Evolutionary conservation across 2,797 vertebrate genomes (phyloP).

Genomic region (Hydrolagus colliei): DNA sequence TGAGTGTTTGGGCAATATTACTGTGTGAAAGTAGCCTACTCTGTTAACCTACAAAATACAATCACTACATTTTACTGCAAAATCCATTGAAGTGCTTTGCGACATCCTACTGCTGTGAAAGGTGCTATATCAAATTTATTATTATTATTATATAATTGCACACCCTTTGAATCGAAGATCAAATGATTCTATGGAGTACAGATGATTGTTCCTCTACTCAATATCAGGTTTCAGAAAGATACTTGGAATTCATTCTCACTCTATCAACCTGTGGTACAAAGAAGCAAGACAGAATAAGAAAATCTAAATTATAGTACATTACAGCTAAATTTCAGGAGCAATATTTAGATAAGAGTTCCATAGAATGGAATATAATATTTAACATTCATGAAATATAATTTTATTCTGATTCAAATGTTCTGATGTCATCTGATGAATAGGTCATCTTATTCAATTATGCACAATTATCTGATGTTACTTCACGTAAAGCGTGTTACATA

Average conservation of each 20-base stretch:
- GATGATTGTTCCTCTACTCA: background rate
- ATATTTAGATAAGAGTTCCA: background rate
- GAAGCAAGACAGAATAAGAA: background rate
- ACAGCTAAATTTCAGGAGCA: background rate
- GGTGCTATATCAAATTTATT: too few relatives aligned
- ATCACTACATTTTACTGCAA: too few relatives aligned
- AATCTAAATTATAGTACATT: background rate
- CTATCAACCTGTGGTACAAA: background rate
- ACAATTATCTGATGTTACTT: background rate
- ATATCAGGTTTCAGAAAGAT: too few relatives aligned
- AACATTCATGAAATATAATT: background rate
- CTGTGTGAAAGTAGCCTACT: too few relatives aligned
- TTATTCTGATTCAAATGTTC: background rate
- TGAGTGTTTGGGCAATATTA: too few relatives aligned
- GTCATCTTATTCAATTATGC: background rate
- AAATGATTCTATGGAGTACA: background rate
- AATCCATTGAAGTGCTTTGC: too few relatives aligned
- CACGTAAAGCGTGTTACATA: too few relatives aligned
- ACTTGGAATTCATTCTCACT: background rate
- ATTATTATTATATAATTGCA: too few relatives aligned
- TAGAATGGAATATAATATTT: slow-evolving; percentile 10
- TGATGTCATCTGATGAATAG: background rate
- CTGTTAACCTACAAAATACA: too few relatives aligned
- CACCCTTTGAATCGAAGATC: background rate
- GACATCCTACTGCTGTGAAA: too few relatives aligned